A percentile compares a stretch with the other conserved stretches of the same genome.
phyloP scores from a whole-genome alignment of 2,113 vertebrate species.

The Lepus europaeus region DNA sequence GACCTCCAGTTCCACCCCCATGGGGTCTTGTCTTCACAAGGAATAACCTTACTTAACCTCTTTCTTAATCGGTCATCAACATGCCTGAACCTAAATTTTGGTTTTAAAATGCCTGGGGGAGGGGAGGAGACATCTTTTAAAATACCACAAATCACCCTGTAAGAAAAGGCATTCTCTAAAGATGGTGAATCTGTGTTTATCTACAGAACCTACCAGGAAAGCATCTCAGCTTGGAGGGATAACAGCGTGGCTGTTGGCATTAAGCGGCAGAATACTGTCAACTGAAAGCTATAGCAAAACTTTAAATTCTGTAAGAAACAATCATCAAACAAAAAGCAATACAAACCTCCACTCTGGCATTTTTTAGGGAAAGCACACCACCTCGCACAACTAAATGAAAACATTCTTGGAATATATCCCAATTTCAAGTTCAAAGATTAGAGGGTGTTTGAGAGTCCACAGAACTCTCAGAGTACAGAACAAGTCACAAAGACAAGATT shows the following conservation, averaged over 20 bases:
- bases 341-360: constrained; percentile 25
- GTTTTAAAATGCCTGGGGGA: neutral
- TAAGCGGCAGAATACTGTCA: neutral
- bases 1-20: neutral
- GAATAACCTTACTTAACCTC: constrained; percentile 42
- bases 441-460: constrained; percentile 57
- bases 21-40: neutral
- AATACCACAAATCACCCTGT: neutral
- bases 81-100: constrained; percentile 16
- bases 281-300: constrained; percentile 6
- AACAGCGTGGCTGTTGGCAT: neutral
- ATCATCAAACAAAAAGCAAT: constrained; percentile 14
- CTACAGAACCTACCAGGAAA: neutral
- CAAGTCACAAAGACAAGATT: constrained; percentile 36
- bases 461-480: neutral
- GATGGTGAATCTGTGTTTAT: constrained; percentile 23
- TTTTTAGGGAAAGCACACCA: constrained; percentile 24
- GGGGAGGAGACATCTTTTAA: neutral
- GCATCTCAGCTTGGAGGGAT: neutral
- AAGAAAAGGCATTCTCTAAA: constrained; percentile 52
- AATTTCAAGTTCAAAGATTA: constrained; percentile 69
- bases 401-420: constrained; percentile 15
- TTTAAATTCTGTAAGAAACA: constrained; percentile 18
- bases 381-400: constrained; percentile 42
- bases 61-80: constrained; percentile 58